phyloP scores from a whole-genome alignment of 2,888 invertebrate species.

The Pediacus dermestoides region DNA sequence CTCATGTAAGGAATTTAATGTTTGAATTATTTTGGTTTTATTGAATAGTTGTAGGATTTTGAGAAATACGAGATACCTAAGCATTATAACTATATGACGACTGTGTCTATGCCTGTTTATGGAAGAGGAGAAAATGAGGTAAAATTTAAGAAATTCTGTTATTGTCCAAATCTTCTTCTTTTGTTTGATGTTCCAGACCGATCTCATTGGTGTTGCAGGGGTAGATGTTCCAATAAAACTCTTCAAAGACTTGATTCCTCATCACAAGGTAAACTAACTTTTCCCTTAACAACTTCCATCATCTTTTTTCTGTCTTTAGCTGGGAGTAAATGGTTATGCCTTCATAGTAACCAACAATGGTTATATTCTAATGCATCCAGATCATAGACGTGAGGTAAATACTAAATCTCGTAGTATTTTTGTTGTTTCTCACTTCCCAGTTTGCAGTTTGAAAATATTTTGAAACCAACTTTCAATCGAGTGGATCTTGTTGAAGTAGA shows the following conservation, averaged over 20 bases:
- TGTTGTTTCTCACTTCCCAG: no score
- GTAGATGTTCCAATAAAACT: conserved; percentile 92
- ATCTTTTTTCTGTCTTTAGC: conserved; percentile 55
- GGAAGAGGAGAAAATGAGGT: conserved; percentile 78
- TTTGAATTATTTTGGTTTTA: background rate
- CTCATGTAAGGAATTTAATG: conserved; percentile 31
- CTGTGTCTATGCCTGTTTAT: conserved; percentile 90
- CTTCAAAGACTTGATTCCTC: conserved; percentile 81
- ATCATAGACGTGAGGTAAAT: conserved; percentile 82
- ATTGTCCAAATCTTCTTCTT: no score
- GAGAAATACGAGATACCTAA: conserved; percentile 56
- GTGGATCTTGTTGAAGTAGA: conserved; percentile 96
- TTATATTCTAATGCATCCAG: conserved; percentile 89
- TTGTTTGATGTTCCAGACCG: conserved; percentile 39
- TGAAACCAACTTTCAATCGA: conserved; percentile 95
- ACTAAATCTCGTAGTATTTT: no score
- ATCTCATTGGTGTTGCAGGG: conserved; percentile 93
- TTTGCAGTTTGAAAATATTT: conserved; percentile 54
- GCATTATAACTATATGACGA: conserved; percentile 76
- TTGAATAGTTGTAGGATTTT: conserved; percentile 31
- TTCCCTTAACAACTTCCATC: no score
- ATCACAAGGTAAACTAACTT: conserved; percentile 68
- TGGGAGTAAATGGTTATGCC: conserved; percentile 91
- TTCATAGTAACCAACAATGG: conserved; percentile 96
- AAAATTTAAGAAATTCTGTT: conserved; percentile 42